Evolutionary conservation across 2,888 invertebrate genomes (phyloP).

Genomic region (Ditula angustiorana): DNA sequence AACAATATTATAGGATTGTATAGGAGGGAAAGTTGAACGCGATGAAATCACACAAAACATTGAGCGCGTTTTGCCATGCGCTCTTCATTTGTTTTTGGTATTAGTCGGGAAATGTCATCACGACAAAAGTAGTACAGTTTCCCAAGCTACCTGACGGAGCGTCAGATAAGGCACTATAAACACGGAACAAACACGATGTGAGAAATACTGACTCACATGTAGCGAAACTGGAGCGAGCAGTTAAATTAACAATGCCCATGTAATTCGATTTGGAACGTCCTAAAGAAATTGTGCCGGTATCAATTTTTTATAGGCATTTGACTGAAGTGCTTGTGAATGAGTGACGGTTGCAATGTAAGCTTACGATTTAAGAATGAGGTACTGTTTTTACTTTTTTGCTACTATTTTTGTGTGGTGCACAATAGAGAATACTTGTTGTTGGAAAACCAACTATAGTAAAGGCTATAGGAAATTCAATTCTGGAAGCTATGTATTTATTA

Average conservation of each 20-base stretch:
- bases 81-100: background rate
- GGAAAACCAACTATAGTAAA: too few species aligned
- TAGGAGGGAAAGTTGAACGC: too few species aligned
- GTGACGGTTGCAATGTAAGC: background rate
- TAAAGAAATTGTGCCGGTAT: slow-evolving; percentile 20
- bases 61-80: too few species aligned
- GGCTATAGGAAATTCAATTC: too few species aligned
- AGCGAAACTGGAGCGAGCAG: slow-evolving; percentile 37
- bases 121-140: slow-evolving; percentile 16
- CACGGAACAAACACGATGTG: slow-evolving; percentile 51
- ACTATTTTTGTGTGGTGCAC: too few species aligned
- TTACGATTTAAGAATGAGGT: background rate
- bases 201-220: slow-evolving; percentile 56
- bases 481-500: too few species aligned
- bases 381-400: too few species aligned
- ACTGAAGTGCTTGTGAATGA: background rate
- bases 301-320: background rate
- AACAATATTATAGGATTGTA: too few species aligned
- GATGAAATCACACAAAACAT: too few species aligned
- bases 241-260: slow-evolving; percentile 30
- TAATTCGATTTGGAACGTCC: slow-evolving; percentile 33
- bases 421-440: too few species aligned
- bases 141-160: slow-evolving; percentile 44
- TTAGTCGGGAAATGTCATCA: slow-evolving; percentile 18
- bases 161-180: slow-evolving; percentile 60